phyloP scores from a whole-genome alignment of 2,888 invertebrate species.

The Orchestes rusci region DNA sequence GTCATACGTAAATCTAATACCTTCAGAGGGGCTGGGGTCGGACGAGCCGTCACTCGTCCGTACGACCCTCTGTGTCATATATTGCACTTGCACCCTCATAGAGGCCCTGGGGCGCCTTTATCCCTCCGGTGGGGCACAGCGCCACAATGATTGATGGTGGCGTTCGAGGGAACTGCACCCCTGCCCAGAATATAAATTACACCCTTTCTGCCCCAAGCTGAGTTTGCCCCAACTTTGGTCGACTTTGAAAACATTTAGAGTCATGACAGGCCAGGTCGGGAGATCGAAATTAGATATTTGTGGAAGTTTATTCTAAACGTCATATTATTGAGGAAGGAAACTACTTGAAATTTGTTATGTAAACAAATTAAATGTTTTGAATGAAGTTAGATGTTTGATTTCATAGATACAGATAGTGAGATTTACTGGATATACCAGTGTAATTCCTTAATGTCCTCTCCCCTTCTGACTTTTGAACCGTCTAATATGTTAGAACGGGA shows the following conservation, averaged over 20 bases:
- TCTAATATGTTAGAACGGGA: too few relatives aligned
- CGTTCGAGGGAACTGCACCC: constrained; percentile 41
- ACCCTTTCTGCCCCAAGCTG: constrained; percentile 38
- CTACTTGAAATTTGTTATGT: not conserved
- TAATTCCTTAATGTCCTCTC: too few relatives aligned
- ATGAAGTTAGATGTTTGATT: too few relatives aligned
- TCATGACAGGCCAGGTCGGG: not conserved
- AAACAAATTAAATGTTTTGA: not conserved
- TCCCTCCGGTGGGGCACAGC: constrained; percentile 35
- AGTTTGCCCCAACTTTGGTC: constrained; percentile 21
- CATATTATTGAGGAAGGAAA: too few relatives aligned
- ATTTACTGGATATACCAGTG: too few relatives aligned
- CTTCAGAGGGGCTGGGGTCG: constrained; percentile 13
- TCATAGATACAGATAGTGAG: too few relatives aligned
- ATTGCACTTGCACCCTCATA: constrained; percentile 38
- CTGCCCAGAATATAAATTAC: constrained; percentile 45
- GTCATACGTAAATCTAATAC: constrained; percentile 16
- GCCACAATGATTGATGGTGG: constrained; percentile 45
- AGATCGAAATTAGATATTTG: too few relatives aligned
- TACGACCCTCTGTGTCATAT: constrained; percentile 32
- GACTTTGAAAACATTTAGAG: constrained; percentile 2
- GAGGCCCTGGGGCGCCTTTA: constrained; percentile 27
- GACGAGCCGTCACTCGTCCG: constrained; percentile 14
- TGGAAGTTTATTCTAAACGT: too few relatives aligned
- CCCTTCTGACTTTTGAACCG: too few relatives aligned